Conservation (phyloP, 2,797 vertebrate genomes). For the Mus minutoides region DNA sequence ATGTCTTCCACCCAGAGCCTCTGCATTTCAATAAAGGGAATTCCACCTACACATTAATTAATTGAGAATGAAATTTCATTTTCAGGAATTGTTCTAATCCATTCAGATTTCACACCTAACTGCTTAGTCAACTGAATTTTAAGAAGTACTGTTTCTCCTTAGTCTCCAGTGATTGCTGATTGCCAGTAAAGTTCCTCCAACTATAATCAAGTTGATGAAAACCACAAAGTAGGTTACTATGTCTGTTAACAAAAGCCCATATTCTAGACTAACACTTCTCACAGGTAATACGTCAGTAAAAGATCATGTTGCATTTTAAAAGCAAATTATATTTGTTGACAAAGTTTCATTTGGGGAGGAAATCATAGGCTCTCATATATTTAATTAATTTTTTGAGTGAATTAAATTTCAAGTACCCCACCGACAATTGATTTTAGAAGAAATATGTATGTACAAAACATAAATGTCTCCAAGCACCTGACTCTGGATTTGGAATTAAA, state of each 20-base stretch:
- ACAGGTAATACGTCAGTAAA: constrained; percentile 65
- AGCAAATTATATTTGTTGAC: not conserved
- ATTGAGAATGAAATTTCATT: constrained; percentile 84
- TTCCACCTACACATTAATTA: constrained; percentile 84
- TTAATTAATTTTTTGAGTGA: constrained; percentile 33
- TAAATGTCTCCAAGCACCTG: constrained; percentile 21
- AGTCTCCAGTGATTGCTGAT: constrained; percentile 74
- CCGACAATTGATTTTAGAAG: constrained; percentile 62
- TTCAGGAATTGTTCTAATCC: constrained; percentile 81
- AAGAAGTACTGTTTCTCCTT: constrained; percentile 73
- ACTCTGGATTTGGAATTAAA: constrained; percentile 75
- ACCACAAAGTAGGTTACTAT: constrained; percentile 75
- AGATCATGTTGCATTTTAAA: constrained; percentile 54
- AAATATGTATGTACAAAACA: constrained; percentile 47
- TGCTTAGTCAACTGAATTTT: constrained; percentile 77
- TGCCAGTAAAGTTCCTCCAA: constrained; percentile 77
- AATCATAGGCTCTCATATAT: constrained; percentile 60
- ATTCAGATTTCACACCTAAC: constrained; percentile 82
- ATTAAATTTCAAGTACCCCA: not conserved
- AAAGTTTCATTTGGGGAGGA: constrained; percentile 38
- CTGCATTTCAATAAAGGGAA: constrained; percentile 81
- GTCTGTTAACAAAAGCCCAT: constrained; percentile 80
- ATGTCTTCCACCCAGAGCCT: constrained; percentile 81
- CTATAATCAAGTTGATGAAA: constrained; percentile 71
- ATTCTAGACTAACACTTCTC: constrained; percentile 66